Conservation (phyloP, 2,113 vertebrate genomes). For the Aphelocoma coerulescens region DNA sequence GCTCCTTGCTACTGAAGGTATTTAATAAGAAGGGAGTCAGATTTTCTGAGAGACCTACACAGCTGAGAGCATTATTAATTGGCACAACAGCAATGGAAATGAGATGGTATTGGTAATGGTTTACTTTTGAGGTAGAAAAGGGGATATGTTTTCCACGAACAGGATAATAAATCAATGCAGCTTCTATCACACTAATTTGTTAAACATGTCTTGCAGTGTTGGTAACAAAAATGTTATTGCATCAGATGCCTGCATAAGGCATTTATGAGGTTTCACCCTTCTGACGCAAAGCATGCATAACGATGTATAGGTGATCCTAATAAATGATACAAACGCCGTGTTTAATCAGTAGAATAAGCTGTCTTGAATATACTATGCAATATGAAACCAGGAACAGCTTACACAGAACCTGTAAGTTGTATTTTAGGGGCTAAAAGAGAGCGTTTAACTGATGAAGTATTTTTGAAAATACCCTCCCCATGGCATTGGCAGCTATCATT, state of each 20-base stretch:
- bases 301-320: background rate
- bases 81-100: background rate
- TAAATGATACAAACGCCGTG: background rate
- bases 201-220: background rate
- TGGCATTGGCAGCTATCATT: background rate
- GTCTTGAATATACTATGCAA: background rate
- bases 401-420: background rate
- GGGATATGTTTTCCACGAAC: background rate
- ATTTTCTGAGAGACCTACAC: background rate
- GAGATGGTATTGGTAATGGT: background rate
- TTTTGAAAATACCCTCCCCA: background rate
- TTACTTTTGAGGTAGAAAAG: background rate
- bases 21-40: constrained; percentile 20
- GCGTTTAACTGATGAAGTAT: background rate
- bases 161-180: background rate
- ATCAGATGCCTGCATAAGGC: background rate
- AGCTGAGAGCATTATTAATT: background rate
- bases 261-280: background rate
- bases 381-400: background rate
- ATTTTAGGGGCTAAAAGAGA: background rate
- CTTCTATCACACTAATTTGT: background rate
- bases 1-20: background rate
- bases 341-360: background rate
- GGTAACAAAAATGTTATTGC: background rate
- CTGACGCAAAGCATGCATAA: background rate